Percentiles rank a stretch among this genome's conserved stretches.
phyloP scores from a whole-genome alignment of 2,888 invertebrate species.

The Tachina fera region DNA sequence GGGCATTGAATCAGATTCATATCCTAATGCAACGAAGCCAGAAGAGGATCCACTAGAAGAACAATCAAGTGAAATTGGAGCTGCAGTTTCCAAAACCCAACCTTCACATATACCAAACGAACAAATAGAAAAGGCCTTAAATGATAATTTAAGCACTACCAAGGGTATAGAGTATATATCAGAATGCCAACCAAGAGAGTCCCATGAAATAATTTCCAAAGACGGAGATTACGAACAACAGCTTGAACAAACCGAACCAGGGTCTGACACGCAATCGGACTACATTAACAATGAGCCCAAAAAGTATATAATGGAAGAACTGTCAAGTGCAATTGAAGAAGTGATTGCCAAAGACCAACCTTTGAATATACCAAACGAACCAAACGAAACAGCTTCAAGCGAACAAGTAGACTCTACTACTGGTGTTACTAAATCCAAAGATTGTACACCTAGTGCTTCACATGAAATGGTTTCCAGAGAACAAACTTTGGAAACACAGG shows the following conservation, averaged over 20 bases:
- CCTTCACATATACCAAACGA: too few species aligned
- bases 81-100: too few species aligned
- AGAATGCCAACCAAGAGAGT: neutral
- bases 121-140: too few species aligned
- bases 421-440: neutral
- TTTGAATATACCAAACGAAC: neutral
- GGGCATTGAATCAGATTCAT: neutral
- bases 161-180: neutral
- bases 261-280: neutral
- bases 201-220: neutral
- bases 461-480: neutral
- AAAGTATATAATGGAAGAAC: neutral
- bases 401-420: neutral
- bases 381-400: neutral
- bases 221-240: neutral
- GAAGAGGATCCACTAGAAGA: neutral
- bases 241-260: neutral
- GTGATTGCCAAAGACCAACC: neutral
- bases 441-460: neutral
- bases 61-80: neutral
- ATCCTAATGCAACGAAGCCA: neutral
- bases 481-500: neutral
- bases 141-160: too few species aligned
- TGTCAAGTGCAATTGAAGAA: neutral
- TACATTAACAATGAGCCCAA: neutral